Conservation (phyloP, 1,140 invertebrate genomes). For the Tetramorium parvispinum region DNA sequence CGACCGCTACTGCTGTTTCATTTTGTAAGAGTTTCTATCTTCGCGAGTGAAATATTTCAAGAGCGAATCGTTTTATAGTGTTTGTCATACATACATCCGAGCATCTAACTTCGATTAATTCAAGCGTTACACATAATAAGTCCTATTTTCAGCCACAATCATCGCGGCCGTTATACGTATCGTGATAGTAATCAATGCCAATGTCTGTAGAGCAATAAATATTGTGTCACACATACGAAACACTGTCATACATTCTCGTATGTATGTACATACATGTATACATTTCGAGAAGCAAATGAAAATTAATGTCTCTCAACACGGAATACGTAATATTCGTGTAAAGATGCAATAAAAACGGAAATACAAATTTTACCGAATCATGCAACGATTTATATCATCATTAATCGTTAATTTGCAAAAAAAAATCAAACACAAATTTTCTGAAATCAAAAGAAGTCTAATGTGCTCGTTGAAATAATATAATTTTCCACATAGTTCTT, state of each 20-base stretch:
- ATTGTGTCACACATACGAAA: neutral
- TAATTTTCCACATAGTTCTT: neutral
- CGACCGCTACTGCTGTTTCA: neutral
- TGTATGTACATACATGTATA: neutral
- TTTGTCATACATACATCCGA: neutral
- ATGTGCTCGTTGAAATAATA: neutral
- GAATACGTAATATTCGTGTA: neutral
- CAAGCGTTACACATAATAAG: neutral
- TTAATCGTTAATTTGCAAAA: neutral
- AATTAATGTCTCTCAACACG: neutral
- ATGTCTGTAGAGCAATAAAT: constrained; percentile 6
- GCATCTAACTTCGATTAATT: constrained; percentile 4
- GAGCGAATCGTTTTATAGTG: neutral
- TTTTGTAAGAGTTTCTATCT: neutral
- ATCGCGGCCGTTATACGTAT: neutral
- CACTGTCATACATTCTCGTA: neutral
- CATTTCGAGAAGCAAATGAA: neutral
- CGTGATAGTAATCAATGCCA: constrained; percentile 32
- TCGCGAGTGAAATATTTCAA: neutral
- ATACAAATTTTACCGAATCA: neutral
- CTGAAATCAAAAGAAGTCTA: neutral
- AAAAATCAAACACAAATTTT: neutral
- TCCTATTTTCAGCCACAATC: neutral
- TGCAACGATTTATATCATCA: neutral
- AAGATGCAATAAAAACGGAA: neutral